Evolutionary conservation across 1,140 invertebrate species (phyloP), one percentile per base, ranked within the genome.

Genomic region (Drosophila miranda): DNA sequence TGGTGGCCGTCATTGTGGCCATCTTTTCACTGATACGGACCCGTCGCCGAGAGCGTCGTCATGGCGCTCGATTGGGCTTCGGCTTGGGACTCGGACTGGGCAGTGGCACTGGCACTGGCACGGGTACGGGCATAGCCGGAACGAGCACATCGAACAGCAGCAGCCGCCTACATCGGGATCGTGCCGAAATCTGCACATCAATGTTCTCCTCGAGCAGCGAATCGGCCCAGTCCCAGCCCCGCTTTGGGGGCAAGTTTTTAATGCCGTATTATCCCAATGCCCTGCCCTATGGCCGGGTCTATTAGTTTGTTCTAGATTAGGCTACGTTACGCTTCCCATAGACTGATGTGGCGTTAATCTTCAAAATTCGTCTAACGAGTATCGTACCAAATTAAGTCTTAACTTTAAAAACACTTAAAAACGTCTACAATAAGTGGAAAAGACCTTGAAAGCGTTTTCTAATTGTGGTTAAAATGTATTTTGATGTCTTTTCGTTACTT

Each of bases 1-100:
- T 95, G 3, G 91, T 93, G 34, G 94, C 94, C 1, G 92, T 95
- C 2, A 92, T 94, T 16, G 93, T 95, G 3, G 94, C 94, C 11
- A 93, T 95, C 55, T 93, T 93, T 19, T 94, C 94, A 2, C 89
- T 95, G 43, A 92, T 95, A 51, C 92, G 93, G 87, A 92, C 93
- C 6, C 92, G 94, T 76, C 73, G 82, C 7, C 87, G 90, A 4
- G 63, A 78, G 43, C 63, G 57, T 2, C 76, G 66, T 3, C 67
- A 64, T 11, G 61, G 73, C n/a, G 21, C 26, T 30, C 69, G 73
- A 1, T 21, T 73, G 34, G 74, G 67, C 0, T 9, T 84, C n/a
- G 59, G 64, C 7, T 28, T 75, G 4, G 60, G 55, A 4, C n/a
- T 69, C 6, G 69, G 64, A 23, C 9, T 59, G 44, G 64, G 62